Evolutionary conservation across 2,113 vertebrate genomes (phyloP), one percentile per base, ranked within the genome.

Genomic region (Megaleporinus macrocephalus): DNA sequence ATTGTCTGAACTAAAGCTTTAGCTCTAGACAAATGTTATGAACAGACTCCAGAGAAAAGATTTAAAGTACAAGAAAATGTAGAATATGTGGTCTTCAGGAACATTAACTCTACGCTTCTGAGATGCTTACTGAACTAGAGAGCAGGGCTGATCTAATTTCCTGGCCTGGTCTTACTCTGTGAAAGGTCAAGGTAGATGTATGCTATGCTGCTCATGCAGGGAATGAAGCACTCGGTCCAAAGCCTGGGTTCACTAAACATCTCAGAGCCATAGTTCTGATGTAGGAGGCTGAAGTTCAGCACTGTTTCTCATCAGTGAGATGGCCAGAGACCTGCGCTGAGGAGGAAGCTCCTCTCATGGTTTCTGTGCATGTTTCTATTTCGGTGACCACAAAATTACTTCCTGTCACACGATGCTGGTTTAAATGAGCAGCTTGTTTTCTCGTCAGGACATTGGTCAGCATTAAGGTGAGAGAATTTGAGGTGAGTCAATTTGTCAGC

Each of bases 261-360:
- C 5, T 71, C 30, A 51, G 53, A 61, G 53, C 57, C 51, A 59
- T 41, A 44, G 53, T 59, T 24, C 22, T 22, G 66, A 44, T 61
- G 57, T 61, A 13, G 24, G 57, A 61, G 63, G 61, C 47, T 66
- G 61, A 30, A 47, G 76, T 68, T 49, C 41, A 18, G 62, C 33
- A 41, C 26, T 57, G 29, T 83, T 78, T 71, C 69, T 78, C 73
- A 75, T 79, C 76, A 76, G 65, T 68, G 65, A n/a, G n/a, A 72
- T 71, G 44, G 84, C 73, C 22, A 70, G 49, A 61, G 80, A 72
- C 41, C 72, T 71, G 18, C 76, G 41, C 61, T 49, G 68, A 36
- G 15, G 26, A 33, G 12, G 13, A 57, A 62, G 62, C 51, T 26
- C 69, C 73, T 72, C 73, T 83, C 29, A 16, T 44, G 72, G 65